Evolutionary conservation across 2,113 vertebrate species (phyloP).

Genomic region (Candoia aspera): DNA sequence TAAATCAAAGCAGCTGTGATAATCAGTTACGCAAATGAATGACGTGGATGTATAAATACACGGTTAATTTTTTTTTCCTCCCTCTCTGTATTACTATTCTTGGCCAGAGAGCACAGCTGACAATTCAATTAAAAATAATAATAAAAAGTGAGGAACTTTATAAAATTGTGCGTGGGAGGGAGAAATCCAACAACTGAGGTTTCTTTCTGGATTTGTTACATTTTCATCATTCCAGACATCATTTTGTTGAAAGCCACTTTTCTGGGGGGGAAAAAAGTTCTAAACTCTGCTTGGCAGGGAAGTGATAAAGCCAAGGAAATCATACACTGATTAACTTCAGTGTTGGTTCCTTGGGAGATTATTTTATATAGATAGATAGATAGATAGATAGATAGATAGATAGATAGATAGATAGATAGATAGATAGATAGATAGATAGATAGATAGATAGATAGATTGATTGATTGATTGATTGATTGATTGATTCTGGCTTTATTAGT

Average conservation of each 20-base stretch:
- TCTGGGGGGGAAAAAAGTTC: not conserved
- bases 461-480: too few relatives aligned
- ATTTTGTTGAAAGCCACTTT: not conserved
- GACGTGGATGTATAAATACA: slow-evolving; percentile 71
- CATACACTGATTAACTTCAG: not conserved
- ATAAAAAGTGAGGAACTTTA: slow-evolving; percentile 18
- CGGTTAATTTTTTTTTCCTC: slow-evolving; percentile 25
- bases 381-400: too few relatives aligned
- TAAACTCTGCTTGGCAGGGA: not conserved
- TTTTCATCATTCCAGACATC: not conserved
- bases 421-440: too few relatives aligned
- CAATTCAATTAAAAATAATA: slow-evolving; percentile 16
- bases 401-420: too few relatives aligned
- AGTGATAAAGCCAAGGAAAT: not conserved
- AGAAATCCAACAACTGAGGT: not conserved
- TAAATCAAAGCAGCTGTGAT: slow-evolving; percentile 74
- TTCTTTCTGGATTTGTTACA: not conserved
- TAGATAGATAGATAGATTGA: too few relatives aligned
- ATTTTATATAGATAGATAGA: too few relatives aligned
- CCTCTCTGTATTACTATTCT: slow-evolving; percentile 57
- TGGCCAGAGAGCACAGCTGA: slow-evolving; percentile 49
- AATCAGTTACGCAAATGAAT: slow-evolving; percentile 69
- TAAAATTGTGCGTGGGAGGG: not conserved
- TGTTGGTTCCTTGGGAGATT: not conserved
- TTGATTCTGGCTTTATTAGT: too few relatives aligned